Percentiles rank a stretch among this genome's conserved stretches.
Evolutionary conservation across 2,797 vertebrate species (phyloP).

Genomic region (Eurystomus glaucurus): DNA sequence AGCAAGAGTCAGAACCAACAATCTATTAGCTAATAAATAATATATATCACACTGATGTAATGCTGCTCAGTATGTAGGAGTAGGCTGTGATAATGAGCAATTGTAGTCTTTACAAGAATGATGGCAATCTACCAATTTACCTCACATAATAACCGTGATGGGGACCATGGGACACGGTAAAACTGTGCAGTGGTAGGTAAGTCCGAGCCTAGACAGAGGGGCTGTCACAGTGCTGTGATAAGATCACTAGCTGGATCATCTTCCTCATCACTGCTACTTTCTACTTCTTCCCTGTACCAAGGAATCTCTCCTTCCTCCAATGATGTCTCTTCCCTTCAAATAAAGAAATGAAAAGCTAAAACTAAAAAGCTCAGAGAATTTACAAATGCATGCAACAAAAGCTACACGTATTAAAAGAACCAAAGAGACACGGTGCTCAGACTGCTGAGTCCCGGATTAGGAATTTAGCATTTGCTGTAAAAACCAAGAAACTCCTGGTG

Average conservation of each 20-base stretch:
- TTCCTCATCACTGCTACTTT: no score
- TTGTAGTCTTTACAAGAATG: neutral
- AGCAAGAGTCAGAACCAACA: conserved; percentile 31
- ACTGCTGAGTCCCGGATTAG: no score
- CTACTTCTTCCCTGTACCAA: no score
- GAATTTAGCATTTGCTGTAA: no score
- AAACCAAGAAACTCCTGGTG: no score
- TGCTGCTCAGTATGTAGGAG: conserved; percentile 20
- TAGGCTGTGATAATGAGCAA: neutral
- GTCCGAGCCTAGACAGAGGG: accelerated
- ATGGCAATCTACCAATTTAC: neutral
- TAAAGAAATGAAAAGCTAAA: no score
- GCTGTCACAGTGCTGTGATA: neutral
- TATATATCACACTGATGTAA: conserved; percentile 21
- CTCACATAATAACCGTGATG: neutral
- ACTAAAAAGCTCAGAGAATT: no score
- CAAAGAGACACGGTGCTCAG: no score
- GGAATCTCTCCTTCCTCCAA: no score
- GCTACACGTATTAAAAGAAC: no score
- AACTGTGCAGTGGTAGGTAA: neutral
- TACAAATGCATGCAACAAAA: no score
- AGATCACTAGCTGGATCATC: neutral
- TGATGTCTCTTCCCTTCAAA: no score
- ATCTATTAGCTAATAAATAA: conserved; percentile 57
- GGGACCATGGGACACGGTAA: accelerated